phyloP scores from a whole-genome alignment of 2,113 vertebrate species.

The Prinia subflava region DNA sequence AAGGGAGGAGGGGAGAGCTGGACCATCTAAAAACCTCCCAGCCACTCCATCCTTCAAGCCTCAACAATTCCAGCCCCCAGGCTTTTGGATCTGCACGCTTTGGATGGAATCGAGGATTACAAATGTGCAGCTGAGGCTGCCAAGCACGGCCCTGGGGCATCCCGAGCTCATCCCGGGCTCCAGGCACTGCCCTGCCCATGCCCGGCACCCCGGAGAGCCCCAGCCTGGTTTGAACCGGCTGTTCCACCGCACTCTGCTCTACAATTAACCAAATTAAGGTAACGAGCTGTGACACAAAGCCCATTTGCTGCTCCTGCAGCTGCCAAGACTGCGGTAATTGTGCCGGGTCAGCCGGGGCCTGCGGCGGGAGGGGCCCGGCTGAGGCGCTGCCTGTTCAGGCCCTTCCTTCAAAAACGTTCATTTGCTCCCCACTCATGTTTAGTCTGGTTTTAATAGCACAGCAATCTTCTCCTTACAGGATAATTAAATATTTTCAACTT shows the following conservation, averaged over 20 bases:
- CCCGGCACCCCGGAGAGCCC: background rate
- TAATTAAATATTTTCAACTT: background rate
- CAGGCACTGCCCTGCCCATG: background rate
- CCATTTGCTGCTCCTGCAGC: background rate
- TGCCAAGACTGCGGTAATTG: conserved; percentile 19
- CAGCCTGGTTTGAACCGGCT: conserved; percentile 18
- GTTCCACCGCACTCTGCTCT: conserved; percentile 9
- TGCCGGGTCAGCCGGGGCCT: background rate
- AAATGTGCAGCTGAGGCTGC: background rate
- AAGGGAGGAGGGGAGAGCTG: background rate
- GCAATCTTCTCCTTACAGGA: background rate
- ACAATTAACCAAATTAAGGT: conserved; percentile 65
- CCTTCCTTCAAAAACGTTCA: background rate
- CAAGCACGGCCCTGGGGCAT: background rate
- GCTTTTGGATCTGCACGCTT: background rate
- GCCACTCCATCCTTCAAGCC: background rate
- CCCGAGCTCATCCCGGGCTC: background rate
- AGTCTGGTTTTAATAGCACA: background rate
- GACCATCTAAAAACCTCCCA: background rate
- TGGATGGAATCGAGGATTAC: background rate
- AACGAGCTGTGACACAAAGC: conserved; percentile 57
- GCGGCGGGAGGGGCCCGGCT: background rate
- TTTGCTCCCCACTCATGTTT: background rate
- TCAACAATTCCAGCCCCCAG: background rate
- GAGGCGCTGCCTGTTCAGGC: background rate